Evolutionary conservation across 2,113 vertebrate genomes (phyloP).

Genomic region (Thermophis baileyi): DNA sequence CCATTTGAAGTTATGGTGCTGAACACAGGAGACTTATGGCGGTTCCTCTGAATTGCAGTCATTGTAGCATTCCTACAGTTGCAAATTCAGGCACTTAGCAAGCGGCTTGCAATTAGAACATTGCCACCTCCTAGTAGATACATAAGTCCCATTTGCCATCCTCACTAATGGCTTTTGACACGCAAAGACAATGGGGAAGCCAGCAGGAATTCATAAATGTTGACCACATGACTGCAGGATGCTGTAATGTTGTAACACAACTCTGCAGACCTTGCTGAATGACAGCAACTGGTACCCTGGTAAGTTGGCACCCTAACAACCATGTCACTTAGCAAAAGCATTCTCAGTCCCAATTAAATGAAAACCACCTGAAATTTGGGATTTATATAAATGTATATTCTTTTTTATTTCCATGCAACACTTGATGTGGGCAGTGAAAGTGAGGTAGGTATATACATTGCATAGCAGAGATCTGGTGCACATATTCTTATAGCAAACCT

Average conservation of each 20-base stretch:
- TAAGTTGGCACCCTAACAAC: background rate
- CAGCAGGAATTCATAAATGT: background rate
- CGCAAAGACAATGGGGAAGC: background rate
- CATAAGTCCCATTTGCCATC: background rate
- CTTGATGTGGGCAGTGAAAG: background rate
- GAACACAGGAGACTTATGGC: background rate
- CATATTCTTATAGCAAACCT: slow-evolving; percentile 48
- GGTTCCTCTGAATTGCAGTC: background rate
- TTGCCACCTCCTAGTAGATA: background rate
- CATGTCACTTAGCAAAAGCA: background rate
- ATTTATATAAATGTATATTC: too few species aligned
- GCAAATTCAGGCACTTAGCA: background rate
- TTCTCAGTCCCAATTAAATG: background rate
- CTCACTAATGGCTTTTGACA: background rate
- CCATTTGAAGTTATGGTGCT: background rate
- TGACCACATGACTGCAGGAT: background rate
- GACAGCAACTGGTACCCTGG: background rate
- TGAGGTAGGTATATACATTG: background rate
- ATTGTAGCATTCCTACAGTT: background rate
- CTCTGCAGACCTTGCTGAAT: background rate
- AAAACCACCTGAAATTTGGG: background rate
- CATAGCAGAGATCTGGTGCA: background rate
- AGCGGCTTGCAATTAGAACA: background rate
- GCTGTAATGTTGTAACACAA: background rate
- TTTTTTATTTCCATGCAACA: background rate